These are phyloP conservation scores for Misgurnus anguillicaudatus DNA, from an alignment of 2,113 vertebrate species.

Conservation along the genomic window DNA sequence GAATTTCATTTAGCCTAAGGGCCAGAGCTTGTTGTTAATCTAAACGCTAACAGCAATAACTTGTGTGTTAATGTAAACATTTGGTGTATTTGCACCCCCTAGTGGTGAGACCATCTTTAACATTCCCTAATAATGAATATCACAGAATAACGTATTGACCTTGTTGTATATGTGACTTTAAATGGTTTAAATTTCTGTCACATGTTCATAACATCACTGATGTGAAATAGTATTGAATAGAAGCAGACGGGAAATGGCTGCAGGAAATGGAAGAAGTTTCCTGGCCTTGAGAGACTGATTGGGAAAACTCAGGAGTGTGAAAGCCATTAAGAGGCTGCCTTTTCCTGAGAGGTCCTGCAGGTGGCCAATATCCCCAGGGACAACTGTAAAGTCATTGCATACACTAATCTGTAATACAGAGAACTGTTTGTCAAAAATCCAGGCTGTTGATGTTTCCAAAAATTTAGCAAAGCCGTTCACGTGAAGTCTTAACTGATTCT, in stretches of 20 bases:
- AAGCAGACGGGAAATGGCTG: constrained; percentile 38
- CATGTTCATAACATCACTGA: neutral
- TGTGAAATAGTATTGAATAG: neutral
- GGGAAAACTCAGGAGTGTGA: constrained; percentile 62
- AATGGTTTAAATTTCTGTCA: no score
- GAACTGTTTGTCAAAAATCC: neutral
- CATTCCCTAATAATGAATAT: neutral
- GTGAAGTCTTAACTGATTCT: no score
- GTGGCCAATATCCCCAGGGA: neutral
- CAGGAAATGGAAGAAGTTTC: constrained; percentile 42
- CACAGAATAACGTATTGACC: neutral
- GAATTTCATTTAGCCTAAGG: no score
- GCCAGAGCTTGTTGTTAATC: no score
- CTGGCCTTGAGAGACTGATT: constrained; percentile 28
- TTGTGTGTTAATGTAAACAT: neutral
- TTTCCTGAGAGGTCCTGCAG: constrained; percentile 41
- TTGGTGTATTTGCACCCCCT: constrained; percentile 1
- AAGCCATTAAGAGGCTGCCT: constrained; percentile 60
- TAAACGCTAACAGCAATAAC: neutral
- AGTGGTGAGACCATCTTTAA: neutral
- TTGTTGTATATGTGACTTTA: neutral
- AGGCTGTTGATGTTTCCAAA: neutral
- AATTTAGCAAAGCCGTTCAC: no score
- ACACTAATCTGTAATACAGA: neutral
- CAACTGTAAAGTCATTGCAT: neutral